Conservation (phyloP, 2,888 invertebrate genomes). For the Schizotus pectinicornis region DNA sequence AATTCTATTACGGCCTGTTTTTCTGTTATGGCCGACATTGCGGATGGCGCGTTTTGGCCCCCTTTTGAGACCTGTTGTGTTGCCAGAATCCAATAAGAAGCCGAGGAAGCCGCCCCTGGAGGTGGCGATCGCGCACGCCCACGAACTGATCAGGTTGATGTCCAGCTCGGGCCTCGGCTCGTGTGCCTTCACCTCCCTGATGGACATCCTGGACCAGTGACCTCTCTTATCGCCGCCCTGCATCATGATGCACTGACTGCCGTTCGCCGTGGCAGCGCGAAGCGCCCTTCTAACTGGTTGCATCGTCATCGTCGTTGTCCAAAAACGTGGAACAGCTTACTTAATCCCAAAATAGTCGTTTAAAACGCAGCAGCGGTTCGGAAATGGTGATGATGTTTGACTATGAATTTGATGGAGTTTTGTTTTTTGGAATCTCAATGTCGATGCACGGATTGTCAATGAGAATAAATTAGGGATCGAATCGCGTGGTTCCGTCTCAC, state of each 20-base stretch:
- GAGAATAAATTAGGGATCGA: not conserved
- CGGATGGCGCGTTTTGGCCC: not conserved
- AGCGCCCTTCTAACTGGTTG: constrained; percentile 26
- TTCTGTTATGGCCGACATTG: not conserved
- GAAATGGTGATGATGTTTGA: constrained; percentile 10
- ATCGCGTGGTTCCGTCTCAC: constrained; percentile 12
- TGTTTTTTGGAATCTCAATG: too few species aligned
- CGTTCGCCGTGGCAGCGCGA: constrained; percentile 17
- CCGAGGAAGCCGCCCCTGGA: constrained; percentile 92
- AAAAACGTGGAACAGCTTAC: constrained; percentile 24
- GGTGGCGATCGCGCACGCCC: constrained; percentile 89
- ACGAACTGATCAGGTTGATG: constrained; percentile 88
- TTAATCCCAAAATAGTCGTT: constrained; percentile 15
- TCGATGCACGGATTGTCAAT: too few species aligned
- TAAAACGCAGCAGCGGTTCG: constrained; percentile 9
- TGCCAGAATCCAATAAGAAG: constrained; percentile 88
- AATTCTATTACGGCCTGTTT: too few species aligned
- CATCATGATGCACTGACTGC: constrained; percentile 33
- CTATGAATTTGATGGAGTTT: constrained; percentile 1
- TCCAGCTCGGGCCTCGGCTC: constrained; percentile 88
- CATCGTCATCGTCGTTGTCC: constrained; percentile 10
- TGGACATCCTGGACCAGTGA: constrained; percentile 79
- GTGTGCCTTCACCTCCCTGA: constrained; percentile 93
- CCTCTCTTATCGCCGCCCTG: constrained; percentile 34
- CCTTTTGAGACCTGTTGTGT: constrained; percentile 12